Percentiles rank a stretch among this genome's conserved stretches.
Evolutionary conservation across 1,140 invertebrate genomes (phyloP).

Genomic region (Pseudomyrmex concolor): DNA sequence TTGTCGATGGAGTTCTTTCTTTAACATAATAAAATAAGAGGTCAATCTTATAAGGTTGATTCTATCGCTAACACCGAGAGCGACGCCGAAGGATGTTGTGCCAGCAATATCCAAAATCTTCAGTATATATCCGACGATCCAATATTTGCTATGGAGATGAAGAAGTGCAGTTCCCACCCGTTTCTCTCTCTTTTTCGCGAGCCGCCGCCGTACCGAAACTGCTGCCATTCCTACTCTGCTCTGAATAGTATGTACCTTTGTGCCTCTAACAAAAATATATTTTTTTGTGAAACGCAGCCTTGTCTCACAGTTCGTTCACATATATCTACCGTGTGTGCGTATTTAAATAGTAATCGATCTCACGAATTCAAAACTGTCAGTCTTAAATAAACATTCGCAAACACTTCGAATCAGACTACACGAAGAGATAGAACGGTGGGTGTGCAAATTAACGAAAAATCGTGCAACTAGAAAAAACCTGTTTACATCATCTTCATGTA

Average conservation of each 20-base stretch:
- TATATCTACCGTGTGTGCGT: neutral
- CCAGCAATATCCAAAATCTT: slow-evolving; percentile 80
- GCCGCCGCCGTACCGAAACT: neutral
- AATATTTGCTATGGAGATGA: slow-evolving; percentile 80
- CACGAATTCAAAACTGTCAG: neutral
- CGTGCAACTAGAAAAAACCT: neutral
- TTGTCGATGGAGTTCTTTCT: neutral
- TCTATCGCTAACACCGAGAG: slow-evolving; percentile 71
- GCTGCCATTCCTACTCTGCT: neutral
- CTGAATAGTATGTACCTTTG: neutral
- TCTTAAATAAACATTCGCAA: too few species aligned
- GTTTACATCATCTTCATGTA: neutral
- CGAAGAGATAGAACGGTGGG: neutral
- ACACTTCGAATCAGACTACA: neutral
- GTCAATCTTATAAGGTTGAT: slow-evolving; percentile 11
- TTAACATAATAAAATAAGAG: slow-evolving; percentile 63
- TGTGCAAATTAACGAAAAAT: neutral
- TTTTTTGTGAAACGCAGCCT: slow-evolving; percentile 1
- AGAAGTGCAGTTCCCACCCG: slow-evolving; percentile 51
- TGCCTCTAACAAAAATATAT: slow-evolving; percentile 21
- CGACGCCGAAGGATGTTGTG: slow-evolving; percentile 76
- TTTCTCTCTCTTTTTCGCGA: slow-evolving; percentile 31
- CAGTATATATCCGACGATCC: slow-evolving; percentile 74
- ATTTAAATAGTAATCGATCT: neutral
- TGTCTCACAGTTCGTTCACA: neutral